These are phyloP conservation scores for Basileuterus tristriatus DNA, from an alignment of 2,797 vertebrate genomes.

Conservation along the genomic window DNA sequence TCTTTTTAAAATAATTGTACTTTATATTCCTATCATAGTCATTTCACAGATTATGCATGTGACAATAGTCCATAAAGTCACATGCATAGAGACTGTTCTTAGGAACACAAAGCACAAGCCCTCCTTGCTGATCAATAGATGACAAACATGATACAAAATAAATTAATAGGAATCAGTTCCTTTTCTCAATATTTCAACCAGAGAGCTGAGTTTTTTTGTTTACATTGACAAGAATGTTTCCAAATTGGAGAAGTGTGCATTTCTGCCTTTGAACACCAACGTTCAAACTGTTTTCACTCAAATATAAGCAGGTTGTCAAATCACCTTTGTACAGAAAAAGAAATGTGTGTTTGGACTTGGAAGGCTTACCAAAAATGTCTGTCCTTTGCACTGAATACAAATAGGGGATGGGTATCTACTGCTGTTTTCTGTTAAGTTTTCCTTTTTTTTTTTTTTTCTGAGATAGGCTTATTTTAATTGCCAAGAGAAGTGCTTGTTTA, in stretches of 20 bases:
- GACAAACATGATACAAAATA: neutral
- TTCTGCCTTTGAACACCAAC: neutral
- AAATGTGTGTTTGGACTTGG: neutral
- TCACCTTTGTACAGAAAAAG: conserved; percentile 2
- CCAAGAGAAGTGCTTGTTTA: neutral
- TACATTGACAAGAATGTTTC: neutral
- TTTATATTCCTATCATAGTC: neutral
- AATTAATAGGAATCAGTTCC: neutral
- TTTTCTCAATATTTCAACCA: neutral
- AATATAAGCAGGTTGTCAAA: neutral
- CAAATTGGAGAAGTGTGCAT: neutral
- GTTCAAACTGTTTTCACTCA: neutral
- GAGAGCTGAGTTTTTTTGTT: neutral
- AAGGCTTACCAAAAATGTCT: conserved; percentile 2
- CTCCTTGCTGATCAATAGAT: neutral
- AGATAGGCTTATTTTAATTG: neutral
- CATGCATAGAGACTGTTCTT: neutral
- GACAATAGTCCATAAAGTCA: neutral
- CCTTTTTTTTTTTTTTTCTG: neutral
- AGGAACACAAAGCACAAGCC: neutral
- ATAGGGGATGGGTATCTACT: neutral
- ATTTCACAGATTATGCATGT: neutral
- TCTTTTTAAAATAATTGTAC: neutral
- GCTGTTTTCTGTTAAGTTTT: neutral
- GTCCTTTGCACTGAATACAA: neutral